Base-by-base conservation (phyloP, 2,797 vertebrate species). In the Melanogrammus aeglefinus region DNA sequence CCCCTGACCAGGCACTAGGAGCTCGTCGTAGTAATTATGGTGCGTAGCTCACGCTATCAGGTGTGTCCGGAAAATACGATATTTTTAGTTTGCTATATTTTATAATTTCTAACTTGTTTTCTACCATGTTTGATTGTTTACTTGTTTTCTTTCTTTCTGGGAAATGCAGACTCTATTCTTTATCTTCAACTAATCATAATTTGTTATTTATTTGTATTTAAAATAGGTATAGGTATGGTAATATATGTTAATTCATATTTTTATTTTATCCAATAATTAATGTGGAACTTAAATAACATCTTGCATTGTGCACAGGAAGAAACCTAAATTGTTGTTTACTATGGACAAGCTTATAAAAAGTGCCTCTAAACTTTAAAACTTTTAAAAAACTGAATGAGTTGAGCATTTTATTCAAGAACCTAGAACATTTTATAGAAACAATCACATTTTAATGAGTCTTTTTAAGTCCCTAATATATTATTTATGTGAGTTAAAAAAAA, bases 11-110 rank as follows among this genome's bases (percentile, higher is more conserved):
- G 71, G 76, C 76, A 81, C 47, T 63, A 39, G 29, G 85, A 81
- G 79, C 86, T 86, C 84, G 86, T 85, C 88, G 85, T 0, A 24
- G 7, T 81, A 85, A 90, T 91, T 81, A 80, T 76, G 24, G 77
- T 35, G 78, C 75, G n/a, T 83, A 85, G 74, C 36, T 77, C 87
- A 85, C 84, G 76, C 57, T 63, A 24, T 63, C 57, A 63, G n/a
- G 8, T 24, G 21, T 63, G 57, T 63, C 16, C 21, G 24, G 0
- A 24, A 63, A n/a, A 63, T 63, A 21, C 47, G 13, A 75, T 47
- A 18, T 72, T 72, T 72, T 51, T 18, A 18, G 16, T 51, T 51
- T 18, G 6, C 16, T 51, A 21, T 47, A 10, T 73, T 33, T 73
- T 21, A 33, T 73, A 6, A n/a, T 73, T 73, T 73, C 14, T 73